These are phyloP conservation scores for Eledona agricola DNA, from an alignment of 2,888 invertebrate species.

Conservation along the genomic window DNA sequence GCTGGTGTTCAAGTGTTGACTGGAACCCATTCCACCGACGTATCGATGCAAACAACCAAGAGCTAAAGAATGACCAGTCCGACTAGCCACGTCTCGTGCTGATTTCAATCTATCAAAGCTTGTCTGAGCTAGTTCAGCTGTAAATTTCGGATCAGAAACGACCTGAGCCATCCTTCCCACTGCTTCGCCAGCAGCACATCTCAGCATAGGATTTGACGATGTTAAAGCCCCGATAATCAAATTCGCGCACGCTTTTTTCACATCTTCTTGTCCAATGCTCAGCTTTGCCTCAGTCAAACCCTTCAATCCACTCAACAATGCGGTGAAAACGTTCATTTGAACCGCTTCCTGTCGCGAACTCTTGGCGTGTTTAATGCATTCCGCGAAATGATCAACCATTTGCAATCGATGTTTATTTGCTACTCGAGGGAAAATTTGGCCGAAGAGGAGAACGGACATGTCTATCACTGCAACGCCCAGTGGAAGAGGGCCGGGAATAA, in stretches of 20 bases:
- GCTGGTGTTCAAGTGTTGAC: slow-evolving; percentile 92
- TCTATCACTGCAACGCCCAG: slow-evolving; percentile 97
- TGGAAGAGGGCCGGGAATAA: slow-evolving; percentile 82
- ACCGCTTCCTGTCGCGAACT: slow-evolving; percentile 93
- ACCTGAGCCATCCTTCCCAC: slow-evolving; percentile 93
- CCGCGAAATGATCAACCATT: slow-evolving; percentile 96
- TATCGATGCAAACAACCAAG: slow-evolving; percentile 96
- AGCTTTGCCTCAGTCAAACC: slow-evolving; percentile 86
- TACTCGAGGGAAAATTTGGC: slow-evolving; percentile 92
- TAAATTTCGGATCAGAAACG: slow-evolving; percentile 85
- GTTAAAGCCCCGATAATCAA: slow-evolving; percentile 82
- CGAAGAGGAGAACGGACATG: slow-evolving; percentile 91
- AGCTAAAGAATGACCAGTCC: slow-evolving; percentile 89
- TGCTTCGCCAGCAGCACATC: slow-evolving; percentile 95
- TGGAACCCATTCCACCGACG: slow-evolving; percentile 94
- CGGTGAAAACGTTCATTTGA: slow-evolving; percentile 96
- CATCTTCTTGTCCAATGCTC: slow-evolving; percentile 86
- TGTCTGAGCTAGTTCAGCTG: slow-evolving; percentile 87
- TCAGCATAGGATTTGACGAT: slow-evolving; percentile 78
- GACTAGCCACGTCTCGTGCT: slow-evolving; percentile 85
- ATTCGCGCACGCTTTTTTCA: slow-evolving; percentile 83
- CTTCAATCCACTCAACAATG: slow-evolving; percentile 87
- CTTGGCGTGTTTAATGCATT: slow-evolving; percentile 93
- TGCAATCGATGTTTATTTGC: slow-evolving; percentile 96
- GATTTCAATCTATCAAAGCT: slow-evolving; percentile 89